These are phyloP conservation scores for Neosilurus mollespiculum DNA, from an alignment of 2,797 vertebrate species.

Conservation along the genomic window DNA sequence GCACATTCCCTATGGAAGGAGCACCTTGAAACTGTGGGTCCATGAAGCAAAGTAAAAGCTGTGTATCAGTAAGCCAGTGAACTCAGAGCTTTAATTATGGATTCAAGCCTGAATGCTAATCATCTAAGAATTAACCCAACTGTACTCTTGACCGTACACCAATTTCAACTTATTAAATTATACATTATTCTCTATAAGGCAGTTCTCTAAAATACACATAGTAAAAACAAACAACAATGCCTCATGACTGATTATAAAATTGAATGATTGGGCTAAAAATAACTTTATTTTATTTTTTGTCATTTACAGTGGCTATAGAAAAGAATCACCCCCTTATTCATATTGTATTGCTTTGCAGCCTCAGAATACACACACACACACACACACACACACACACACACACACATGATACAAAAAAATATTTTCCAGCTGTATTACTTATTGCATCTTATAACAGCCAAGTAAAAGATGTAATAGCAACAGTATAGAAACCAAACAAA, in stretches of 20 bases:
- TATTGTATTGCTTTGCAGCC: too few relatives aligned
- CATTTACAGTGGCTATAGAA: too few relatives aligned
- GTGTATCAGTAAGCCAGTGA: conserved; percentile 61
- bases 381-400: too few relatives aligned
- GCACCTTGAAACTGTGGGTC: conserved; percentile 53
- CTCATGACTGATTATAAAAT: neutral
- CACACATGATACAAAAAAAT: too few relatives aligned
- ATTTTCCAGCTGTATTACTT: too few relatives aligned
- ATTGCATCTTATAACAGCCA: too few relatives aligned
- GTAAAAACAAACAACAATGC: neutral
- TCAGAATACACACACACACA: too few relatives aligned
- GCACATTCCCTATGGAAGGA: conserved; percentile 49
- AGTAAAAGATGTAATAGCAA: too few relatives aligned
- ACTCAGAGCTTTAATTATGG: conserved; percentile 16
- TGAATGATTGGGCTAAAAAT: neutral
- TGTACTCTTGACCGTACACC: neutral
- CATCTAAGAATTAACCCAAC: neutral
- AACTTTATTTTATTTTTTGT: too few relatives aligned
- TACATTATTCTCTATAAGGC: neutral
- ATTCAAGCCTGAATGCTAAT: conserved; percentile 21
- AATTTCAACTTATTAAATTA: neutral
- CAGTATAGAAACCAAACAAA: too few relatives aligned
- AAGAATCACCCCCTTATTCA: too few relatives aligned
- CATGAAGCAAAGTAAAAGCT: conserved; percentile 52
- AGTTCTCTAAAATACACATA: neutral